Percentiles rank a stretch among this genome's conserved stretches.
Evolutionary conservation across 2,797 vertebrate genomes (phyloP).

Genomic region (Eurystomus glaucurus): DNA sequence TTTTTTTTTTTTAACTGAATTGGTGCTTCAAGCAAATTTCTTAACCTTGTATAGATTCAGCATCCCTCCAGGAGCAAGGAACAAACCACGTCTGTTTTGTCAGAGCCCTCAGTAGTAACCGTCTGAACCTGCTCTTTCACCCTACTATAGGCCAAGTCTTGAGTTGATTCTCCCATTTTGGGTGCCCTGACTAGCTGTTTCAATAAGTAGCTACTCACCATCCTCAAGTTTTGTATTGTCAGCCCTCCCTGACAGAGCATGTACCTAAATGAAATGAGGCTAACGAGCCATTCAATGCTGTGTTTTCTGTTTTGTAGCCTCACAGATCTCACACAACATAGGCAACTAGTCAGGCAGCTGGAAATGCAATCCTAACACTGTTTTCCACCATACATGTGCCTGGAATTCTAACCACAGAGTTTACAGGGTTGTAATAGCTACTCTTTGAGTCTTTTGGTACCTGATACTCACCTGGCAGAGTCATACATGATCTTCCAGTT

Average conservation of each 20-base stretch:
- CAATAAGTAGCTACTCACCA: neutral
- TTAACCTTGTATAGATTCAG: neutral
- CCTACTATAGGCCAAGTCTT: neutral
- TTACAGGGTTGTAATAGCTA: neutral
- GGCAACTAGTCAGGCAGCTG: neutral
- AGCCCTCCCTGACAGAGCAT: neutral
- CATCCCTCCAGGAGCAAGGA: neutral
- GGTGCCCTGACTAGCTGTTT: neutral
- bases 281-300: neutral
- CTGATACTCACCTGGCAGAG: neutral
- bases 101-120: rapidly evolving
- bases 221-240: neutral
- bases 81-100: neutral
- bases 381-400: neutral
- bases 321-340: neutral
- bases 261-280: neutral
- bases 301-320: neutral
- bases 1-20: neutral
- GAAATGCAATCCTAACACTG: neutral
- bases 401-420: neutral
- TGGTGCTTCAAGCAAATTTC: neutral
- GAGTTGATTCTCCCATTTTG: rapidly evolving
- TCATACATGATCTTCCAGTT: neutral
- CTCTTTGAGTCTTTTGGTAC: neutral
- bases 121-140: neutral